phyloP scores from a whole-genome alignment of 2,113 vertebrate species.

The Prinia subflava region DNA sequence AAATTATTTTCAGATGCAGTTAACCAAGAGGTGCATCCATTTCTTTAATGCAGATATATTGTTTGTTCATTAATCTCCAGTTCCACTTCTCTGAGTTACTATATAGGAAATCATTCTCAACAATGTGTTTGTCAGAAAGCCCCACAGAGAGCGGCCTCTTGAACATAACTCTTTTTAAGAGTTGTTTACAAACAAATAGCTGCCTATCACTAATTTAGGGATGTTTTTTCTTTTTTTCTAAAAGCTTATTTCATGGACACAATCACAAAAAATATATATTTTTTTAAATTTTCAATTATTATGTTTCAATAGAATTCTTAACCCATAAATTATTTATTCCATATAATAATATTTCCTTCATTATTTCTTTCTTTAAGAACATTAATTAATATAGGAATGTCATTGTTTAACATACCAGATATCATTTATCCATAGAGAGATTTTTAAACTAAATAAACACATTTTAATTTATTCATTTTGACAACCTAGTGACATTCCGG shows the following conservation, averaged over 20 bases:
- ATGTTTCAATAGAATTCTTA: not conserved
- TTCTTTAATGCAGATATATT: not conserved
- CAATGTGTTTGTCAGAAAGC: not conserved
- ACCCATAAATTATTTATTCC: not conserved
- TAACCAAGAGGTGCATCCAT: not conserved
- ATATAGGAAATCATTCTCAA: not conserved
- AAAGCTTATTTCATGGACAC: not conserved
- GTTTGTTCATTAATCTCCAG: not conserved
- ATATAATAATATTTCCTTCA: not conserved
- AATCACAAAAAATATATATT: not conserved
- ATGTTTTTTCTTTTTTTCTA: not conserved
- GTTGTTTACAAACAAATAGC: not conserved
- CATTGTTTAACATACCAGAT: not conserved
- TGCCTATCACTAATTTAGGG: not conserved
- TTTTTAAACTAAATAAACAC: not conserved
- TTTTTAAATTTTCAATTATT: not conserved
- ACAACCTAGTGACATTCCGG: slow-evolving; percentile 11
- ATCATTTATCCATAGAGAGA: not conserved
- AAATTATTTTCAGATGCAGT: not conserved
- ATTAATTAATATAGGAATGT: not conserved
- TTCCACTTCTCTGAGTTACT: not conserved
- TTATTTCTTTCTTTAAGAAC: not conserved
- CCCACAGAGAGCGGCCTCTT: not conserved
- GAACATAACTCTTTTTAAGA: not conserved
- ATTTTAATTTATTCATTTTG: slow-evolving; percentile 3